These are phyloP conservation scores for Hyppa rectilinea DNA, from an alignment of 2,888 invertebrate genomes.

Conservation along the genomic window DNA sequence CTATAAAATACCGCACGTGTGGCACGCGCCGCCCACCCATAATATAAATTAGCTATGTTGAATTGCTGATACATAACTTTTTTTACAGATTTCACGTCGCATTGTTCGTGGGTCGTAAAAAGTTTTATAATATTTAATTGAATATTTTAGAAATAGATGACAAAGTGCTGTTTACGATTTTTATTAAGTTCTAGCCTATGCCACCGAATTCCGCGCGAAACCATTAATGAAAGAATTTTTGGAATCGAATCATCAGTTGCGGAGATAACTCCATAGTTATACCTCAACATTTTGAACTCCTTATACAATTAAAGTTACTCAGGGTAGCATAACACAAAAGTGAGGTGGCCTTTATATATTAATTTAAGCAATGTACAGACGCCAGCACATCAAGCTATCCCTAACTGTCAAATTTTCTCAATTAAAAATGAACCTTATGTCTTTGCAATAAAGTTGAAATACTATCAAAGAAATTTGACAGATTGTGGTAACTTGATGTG, in stretches of 20 bases:
- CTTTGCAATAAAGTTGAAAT: too few species aligned
- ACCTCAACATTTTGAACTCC: too few species aligned
- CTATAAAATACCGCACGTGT: conserved; percentile 52
- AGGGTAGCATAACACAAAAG: background rate
- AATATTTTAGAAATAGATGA: conserved; percentile 21
- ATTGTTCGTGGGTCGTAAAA: conserved; percentile 47
- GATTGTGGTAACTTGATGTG: too few species aligned
- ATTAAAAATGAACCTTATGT: too few species aligned
- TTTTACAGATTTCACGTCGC: conserved; percentile 28
- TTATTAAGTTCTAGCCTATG: background rate
- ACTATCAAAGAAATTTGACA: too few species aligned
- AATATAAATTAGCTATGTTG: conserved; percentile 35
- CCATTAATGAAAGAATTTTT: background rate
- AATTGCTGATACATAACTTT: conserved; percentile 36
- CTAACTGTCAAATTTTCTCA: too few species aligned
- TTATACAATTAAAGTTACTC: background rate
- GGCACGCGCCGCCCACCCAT: conserved; percentile 53
- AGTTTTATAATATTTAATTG: conserved; percentile 35
- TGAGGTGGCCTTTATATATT: too few species aligned
- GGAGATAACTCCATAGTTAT: background rate
- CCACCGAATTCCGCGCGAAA: background rate
- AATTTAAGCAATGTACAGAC: too few species aligned
- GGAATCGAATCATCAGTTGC: background rate
- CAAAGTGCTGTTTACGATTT: background rate
- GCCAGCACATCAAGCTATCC: too few species aligned